Percentiles rank a stretch among this genome's conserved stretches.
These are phyloP conservation scores for Gadus macrocephalus DNA, from an alignment of 2,113 vertebrate genomes.

Conservation along the genomic window DNA sequence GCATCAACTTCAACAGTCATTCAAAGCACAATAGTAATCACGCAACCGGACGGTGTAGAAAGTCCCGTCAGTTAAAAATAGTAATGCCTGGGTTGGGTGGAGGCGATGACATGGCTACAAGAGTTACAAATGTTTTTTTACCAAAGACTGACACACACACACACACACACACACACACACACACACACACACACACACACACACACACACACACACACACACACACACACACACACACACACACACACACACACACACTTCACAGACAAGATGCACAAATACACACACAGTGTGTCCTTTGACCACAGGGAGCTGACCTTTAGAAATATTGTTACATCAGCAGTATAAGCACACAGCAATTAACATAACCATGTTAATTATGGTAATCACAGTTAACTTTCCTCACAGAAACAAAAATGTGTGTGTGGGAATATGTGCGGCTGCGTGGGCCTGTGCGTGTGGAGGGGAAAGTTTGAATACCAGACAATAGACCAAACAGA, in stretches of 20 bases:
- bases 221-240: conserved; percentile 15
- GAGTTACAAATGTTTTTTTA: too few relatives aligned
- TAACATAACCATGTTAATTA: conserved; percentile 57
- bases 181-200: conserved; percentile 23
- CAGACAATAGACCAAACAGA: neutral
- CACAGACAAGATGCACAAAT: neutral
- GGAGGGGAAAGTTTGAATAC: neutral
- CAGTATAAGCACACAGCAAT: conserved; percentile 42
- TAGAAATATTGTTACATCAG: conserved; percentile 51
- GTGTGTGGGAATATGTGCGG: neutral
- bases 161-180: conserved; percentile 12
- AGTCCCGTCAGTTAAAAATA: too few relatives aligned
- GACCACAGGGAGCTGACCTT: conserved; percentile 44
- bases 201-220: conserved; percentile 18
- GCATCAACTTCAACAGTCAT: too few relatives aligned
- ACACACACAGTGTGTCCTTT: conserved; percentile 12
- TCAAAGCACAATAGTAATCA: too few relatives aligned
- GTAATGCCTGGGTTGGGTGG: too few relatives aligned
- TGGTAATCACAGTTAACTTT: conserved; percentile 34
- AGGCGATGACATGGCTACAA: too few relatives aligned
- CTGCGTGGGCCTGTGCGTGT: neutral
- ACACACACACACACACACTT: neutral
- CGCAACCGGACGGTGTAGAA: too few relatives aligned
- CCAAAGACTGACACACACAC: too few relatives aligned
- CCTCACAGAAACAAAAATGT: conserved; percentile 11